Evolutionary conservation across 2,888 invertebrate genomes (phyloP).

Genomic region (Hyalella azteca): DNA sequence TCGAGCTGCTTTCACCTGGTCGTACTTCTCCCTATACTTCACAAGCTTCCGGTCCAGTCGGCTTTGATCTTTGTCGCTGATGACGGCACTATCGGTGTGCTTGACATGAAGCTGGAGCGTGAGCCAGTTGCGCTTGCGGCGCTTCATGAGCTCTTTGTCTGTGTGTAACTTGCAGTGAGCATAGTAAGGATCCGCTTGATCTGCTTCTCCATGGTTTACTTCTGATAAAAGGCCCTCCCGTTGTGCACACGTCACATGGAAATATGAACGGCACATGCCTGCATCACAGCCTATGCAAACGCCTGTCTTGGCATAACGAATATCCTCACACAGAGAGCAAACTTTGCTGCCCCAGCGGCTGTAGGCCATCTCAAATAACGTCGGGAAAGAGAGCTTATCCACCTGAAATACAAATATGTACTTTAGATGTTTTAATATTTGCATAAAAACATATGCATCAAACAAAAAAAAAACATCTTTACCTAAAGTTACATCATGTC

Average conservation of each 20-base stretch:
- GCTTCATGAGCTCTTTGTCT: slow-evolving; percentile 82
- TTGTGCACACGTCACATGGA: slow-evolving; percentile 98
- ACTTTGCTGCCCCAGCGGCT: slow-evolving; percentile 93
- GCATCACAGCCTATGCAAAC: slow-evolving; percentile 98
- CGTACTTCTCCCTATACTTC: slow-evolving; percentile 84
- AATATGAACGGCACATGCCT: slow-evolving; percentile 95
- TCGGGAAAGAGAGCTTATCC: slow-evolving; percentile 85
- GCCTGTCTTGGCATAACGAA: slow-evolving; percentile 85
- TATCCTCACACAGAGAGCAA: slow-evolving; percentile 88
- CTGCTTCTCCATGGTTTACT: slow-evolving; percentile 86
- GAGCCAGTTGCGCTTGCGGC: slow-evolving; percentile 82
- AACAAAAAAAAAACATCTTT: neutral
- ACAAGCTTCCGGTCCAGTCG: slow-evolving; percentile 64
- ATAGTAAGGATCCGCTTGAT: slow-evolving; percentile 95
- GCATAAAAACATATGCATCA: neutral
- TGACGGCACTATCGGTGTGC: slow-evolving; percentile 66
- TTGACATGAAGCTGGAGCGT: slow-evolving; percentile 83
- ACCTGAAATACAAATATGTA: slow-evolving; percentile 62
- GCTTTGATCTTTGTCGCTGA: slow-evolving; percentile 61
- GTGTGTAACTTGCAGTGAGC: slow-evolving; percentile 96
- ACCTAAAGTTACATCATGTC: no score
- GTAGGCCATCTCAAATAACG: slow-evolving; percentile 97
- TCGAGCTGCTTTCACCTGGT: slow-evolving; percentile 74
- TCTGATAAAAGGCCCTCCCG: slow-evolving; percentile 90
- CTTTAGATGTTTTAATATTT: neutral